Conservation (phyloP, 2,113 vertebrate genomes). For the Oxygymnocypris stewartii region DNA sequence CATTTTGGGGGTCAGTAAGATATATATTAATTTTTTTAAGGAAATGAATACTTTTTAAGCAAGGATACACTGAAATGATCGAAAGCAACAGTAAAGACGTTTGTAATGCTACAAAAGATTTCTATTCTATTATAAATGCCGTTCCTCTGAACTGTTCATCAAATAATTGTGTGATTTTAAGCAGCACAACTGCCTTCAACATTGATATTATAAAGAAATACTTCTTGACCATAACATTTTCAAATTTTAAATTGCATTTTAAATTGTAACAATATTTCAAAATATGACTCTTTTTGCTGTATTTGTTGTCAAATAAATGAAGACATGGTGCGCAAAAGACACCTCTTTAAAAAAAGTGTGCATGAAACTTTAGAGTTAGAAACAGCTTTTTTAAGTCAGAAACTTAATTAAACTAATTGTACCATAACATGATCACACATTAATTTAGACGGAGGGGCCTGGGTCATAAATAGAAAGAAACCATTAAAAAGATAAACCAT, state of each 20-base stretch:
- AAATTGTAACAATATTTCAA: not conserved
- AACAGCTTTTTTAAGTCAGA: no score
- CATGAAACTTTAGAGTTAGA: not conserved
- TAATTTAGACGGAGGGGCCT: not conserved
- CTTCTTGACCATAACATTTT: not conserved
- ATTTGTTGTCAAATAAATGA: not conserved
- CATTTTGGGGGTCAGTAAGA: no score
- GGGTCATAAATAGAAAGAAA: not conserved
- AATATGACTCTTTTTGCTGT: not conserved
- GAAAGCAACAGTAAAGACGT: no score
- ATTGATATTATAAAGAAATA: not conserved
- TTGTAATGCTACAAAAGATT: not conserved
- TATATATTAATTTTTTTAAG: no score
- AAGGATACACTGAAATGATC: no score
- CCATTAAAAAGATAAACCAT: not conserved
- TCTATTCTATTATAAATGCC: not conserved
- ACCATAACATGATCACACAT: not conserved
- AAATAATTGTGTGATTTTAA: not conserved
- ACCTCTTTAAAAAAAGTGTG: not conserved
- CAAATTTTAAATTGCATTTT: not conserved
- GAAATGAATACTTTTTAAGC: no score
- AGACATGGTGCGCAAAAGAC: not conserved
- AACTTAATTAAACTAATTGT: not conserved
- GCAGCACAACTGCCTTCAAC: not conserved
- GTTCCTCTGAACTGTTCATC: not conserved